Base-by-base conservation (phyloP, 2,113 vertebrate species). In the Elachura formosa region DNA sequence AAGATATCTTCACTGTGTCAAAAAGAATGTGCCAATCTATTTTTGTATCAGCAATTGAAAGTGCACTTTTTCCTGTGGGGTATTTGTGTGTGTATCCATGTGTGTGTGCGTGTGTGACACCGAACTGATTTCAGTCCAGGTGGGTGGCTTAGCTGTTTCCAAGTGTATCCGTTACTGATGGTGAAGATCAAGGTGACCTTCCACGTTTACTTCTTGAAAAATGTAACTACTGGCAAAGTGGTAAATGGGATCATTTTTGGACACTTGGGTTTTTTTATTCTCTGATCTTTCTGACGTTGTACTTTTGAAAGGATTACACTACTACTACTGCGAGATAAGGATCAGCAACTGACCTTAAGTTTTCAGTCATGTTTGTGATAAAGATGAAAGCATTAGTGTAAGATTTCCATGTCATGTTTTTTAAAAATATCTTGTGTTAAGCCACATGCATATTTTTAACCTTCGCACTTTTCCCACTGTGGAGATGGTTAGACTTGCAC, bases 1-100 rank as follows among this genome's bases (percentile, higher is more conserved):
- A 90, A 81, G 81, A 62, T 90, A 61, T 76, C 83, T 90, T 96
- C 91, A 84, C 93, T 94, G 96, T 97, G 95, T 98, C 95, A 89
- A 96, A 96, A 96, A 95, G 96, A 94, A 93, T 45, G 96, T 98
- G 98, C 98, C 98, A 98, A 97, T 96, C 93, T 97, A 97, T 98
- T 98, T 98, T 97, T 97, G 86, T 97, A 97, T 95, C 97, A 81
- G 80, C 93, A 97, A 83, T 94, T 93, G 96, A 94, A 97, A 97
- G 97, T 97, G 97, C 96, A 96, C 97, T 98, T 98, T 95, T 94
- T 95, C 84, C 31, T 62, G 80, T 91, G 90, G 87, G 84, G 48
- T 87, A 85, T 84, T 80, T 69, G 58, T 77, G 89, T 82, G 88
- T 52, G 91, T 94, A 73, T 56, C 76, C 1, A 14, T 78, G 87